phyloP scores from a whole-genome alignment of 1,140 invertebrate genomes.

The Metopolophium dirhodum region DNA sequence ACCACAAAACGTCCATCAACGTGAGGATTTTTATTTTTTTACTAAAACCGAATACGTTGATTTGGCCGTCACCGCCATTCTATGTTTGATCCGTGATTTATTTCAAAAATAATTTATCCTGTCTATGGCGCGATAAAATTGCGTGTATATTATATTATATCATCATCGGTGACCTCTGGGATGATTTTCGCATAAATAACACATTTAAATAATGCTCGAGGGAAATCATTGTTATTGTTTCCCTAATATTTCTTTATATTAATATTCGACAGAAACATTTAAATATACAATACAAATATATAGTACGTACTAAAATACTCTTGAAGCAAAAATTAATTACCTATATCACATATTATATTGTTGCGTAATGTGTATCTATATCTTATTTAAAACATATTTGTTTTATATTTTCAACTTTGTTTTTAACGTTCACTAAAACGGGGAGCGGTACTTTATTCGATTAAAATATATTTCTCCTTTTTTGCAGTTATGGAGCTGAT shows the following conservation, averaged over 20 bases:
- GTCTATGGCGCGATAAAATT: not conserved
- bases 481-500: not conserved
- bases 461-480: not conserved
- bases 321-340: not conserved
- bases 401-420: not conserved
- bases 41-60: not conserved
- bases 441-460: not conserved
- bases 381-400: not conserved
- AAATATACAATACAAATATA: not conserved
- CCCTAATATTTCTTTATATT: not conserved
- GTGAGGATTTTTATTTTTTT: not conserved
- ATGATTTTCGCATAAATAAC: not conserved
- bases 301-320: not conserved
- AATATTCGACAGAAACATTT: not conserved
- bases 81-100: not conserved
- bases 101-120: not conserved
- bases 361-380: not conserved
- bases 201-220: not conserved
- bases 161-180: not conserved
- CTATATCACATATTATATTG: too few relatives aligned
- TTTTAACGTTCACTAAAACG: not conserved
- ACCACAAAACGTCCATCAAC: conserved; percentile 6
- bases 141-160: not conserved
- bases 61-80: not conserved
- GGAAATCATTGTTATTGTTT: not conserved